Base-by-base conservation (phyloP, 2,888 invertebrate genomes). In the Metellina segmentata region DNA sequence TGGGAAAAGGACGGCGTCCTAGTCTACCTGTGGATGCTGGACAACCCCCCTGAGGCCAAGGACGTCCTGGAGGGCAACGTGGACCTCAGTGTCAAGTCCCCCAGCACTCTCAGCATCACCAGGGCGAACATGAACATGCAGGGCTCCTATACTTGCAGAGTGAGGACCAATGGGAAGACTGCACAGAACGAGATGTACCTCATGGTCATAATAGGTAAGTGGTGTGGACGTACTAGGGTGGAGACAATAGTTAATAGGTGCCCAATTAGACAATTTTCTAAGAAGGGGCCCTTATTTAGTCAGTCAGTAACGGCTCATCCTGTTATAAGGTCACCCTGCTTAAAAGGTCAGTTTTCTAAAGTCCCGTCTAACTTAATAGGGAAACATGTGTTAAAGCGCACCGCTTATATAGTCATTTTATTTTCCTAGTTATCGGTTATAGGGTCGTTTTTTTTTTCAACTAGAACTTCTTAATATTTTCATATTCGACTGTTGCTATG, bases 171-270 rank as follows among this genome's bases (percentile, higher is more conserved):
- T 49, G 85, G 90, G 9, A 91, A 91, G 61, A 90, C 91, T 52
- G 92, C 93, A 7, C 88, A 93, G 20, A 93, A 93, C 77, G 92
- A 93, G n/a, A 79, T 92, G 52, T 91, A 91, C 48, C 90, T 94
- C 52, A 94, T 92, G 78, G 93, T 94, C 34, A 93, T 94, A 78
- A 92, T 93, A n/a, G 93, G 93, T 93, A 89, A 92, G 93, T 70
- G 34, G 4, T 34, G 34, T 34, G 4, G 34, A 1, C 9, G 51
- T 7, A 71, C 16, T 69, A 69, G 69, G 0, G 16, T 69, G 1
- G 69, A 1, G 1, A 13, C 16, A 69, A 69, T 16, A 69, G 7
- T 7, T 61, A 61, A 61, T 61, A 61, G 7, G 61, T 7, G n/a
- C n/a, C n/a, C n/a, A n/a, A 34, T 34, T 34, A 1, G 4, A 34